phyloP scores from a whole-genome alignment of 1,140 invertebrate species.

The Microplitis mediator region DNA sequence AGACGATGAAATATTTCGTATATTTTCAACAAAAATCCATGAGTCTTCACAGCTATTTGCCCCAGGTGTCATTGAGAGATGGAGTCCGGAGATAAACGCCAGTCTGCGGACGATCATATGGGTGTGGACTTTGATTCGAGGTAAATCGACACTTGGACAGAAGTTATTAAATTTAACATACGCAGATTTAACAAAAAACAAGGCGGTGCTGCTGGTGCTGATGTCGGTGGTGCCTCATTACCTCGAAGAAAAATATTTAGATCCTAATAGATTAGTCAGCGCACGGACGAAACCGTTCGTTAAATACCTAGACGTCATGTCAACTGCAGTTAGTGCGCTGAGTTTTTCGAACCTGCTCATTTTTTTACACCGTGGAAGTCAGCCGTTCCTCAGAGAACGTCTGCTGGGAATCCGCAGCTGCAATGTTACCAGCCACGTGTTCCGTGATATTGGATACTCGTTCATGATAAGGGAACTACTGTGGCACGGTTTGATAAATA shows the following conservation, averaged over 20 bases:
- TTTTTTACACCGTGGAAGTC: constrained; percentile 52
- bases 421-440: constrained; percentile 40
- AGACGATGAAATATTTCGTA: constrained; percentile 55
- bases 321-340: constrained; percentile 41
- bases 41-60: constrained; percentile 45
- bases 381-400: constrained; percentile 49
- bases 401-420: constrained; percentile 48
- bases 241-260: constrained; percentile 40
- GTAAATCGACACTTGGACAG: constrained; percentile 56
- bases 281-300: not conserved
- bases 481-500: constrained; percentile 57
- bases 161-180: constrained; percentile 55
- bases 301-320: constrained; percentile 38
- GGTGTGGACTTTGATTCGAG: constrained; percentile 50
- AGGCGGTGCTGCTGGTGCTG: constrained; percentile 49
- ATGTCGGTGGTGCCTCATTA: constrained; percentile 49
- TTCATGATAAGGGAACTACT: constrained; percentile 60
- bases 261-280: constrained; percentile 22
- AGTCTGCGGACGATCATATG: constrained; percentile 51
- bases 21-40: constrained; percentile 45
- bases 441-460: constrained; percentile 57
- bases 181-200: constrained; percentile 43
- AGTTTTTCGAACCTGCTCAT: constrained; percentile 51
- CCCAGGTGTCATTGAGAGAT: constrained; percentile 45
- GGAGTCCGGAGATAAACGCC: constrained; percentile 53